Evolutionary conservation across 2,888 invertebrate species (phyloP), one percentile per base, ranked within the genome.

Genomic region (Scelioninae gen. 2): DNA sequence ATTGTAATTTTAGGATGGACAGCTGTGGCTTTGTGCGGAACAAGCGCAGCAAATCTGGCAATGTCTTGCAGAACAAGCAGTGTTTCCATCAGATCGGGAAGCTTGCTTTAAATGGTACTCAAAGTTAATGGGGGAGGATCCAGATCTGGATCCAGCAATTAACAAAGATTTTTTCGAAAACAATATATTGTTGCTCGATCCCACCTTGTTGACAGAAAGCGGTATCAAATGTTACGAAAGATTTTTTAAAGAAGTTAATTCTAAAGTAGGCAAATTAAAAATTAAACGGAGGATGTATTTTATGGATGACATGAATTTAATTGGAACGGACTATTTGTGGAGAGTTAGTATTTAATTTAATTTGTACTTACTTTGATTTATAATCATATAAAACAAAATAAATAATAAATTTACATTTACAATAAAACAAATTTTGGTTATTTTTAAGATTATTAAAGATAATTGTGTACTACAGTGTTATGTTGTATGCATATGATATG

Each of bases 81-180:
- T 96, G 9, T 97, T 96, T 85, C 90, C 93, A 10, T 92, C 93
- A 0, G 98, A 98, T 86, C 91, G 97, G 35, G 98, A 98, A 86
- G 96, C 97, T 28, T 97, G 98, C 87, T 98, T 98, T 87, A 94
- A 96, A 81, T 98, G 98, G 98, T 98, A 97, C 88, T 96, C 97
- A 35, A 97, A 97, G 87, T 87, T 96, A 33, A 96, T 96, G 96
- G 95, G 95, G 13, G 97, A 97, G 79, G 97, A 98, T 84, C 97
- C 97, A 0, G 98, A 98, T 86, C 88, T 98, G 60, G 98, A 98
- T 87, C 97, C 97, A 0, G 96, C 96, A 78, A 96, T 97, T 64
- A 96, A 96, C 82, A 92, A 94, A 85, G 96, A 96, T 86, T 98
- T 98, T 88, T 98, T 98, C 88, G 95, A 96, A 87, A 93, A 94